Conservation (phyloP, 2,113 vertebrate species). For the Chaetorhynchus papuensis region DNA sequence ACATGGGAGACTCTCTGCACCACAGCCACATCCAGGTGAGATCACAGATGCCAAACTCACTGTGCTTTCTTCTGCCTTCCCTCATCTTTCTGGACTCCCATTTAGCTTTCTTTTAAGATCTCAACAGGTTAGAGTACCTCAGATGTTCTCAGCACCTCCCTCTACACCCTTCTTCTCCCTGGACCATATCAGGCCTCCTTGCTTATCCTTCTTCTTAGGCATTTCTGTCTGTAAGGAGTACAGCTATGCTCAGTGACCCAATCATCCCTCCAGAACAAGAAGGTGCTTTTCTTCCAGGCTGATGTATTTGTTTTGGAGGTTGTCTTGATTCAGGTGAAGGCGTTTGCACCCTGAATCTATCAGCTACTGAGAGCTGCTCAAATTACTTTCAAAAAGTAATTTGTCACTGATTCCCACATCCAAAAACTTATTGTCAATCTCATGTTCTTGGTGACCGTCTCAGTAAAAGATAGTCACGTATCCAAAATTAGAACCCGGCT, state of each 20-base stretch:
- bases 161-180: not conserved
- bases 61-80: not conserved
- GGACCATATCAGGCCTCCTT: not conserved
- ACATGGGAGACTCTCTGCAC: not conserved
- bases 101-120: not conserved
- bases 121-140: not conserved
- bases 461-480: constrained; percentile 20
- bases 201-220: not conserved
- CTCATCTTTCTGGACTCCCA: not conserved
- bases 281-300: not conserved
- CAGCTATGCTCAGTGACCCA: not conserved
- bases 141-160: not conserved
- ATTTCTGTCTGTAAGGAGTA: not conserved
- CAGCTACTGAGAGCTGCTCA: not conserved
- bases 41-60: not conserved
- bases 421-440: constrained; percentile 51
- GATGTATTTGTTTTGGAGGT: not conserved
- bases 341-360: constrained; percentile 12
- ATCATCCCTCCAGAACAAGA: not conserved
- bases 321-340: constrained; percentile 15
- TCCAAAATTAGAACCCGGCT: constrained; percentile 39
- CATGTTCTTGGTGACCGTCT: not conserved
- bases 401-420: constrained; percentile 41
- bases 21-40: not conserved
- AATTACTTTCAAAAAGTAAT: constrained; percentile 62